A percentile compares a stretch with the other conserved stretches of the same genome.
Conservation (phyloP, 2,797 vertebrate species). For the Lophius americanus region DNA sequence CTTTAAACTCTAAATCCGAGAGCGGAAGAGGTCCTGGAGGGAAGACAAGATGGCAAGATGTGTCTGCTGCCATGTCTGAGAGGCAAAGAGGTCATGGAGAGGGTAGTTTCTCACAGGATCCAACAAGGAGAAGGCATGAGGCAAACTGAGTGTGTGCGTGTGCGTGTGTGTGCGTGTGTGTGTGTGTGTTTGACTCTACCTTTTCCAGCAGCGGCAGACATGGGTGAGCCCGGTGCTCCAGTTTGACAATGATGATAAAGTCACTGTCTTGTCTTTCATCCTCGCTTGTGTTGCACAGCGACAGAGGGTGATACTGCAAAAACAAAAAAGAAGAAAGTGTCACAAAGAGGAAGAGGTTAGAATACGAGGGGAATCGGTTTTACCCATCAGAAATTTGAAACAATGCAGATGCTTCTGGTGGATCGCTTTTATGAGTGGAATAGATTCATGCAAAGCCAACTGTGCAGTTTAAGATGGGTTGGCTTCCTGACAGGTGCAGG, state of each 20-base stretch:
- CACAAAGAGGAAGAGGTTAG: constrained; percentile 1
- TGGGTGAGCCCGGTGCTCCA: constrained; percentile 88
- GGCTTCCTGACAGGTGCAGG: too few relatives aligned
- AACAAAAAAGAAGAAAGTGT: constrained; percentile 4
- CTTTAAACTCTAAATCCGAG: constrained; percentile 66
- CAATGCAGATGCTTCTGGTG: background rate
- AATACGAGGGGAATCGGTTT: background rate
- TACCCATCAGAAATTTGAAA: background rate
- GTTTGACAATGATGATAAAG: constrained; percentile 97
- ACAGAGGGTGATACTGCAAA: constrained; percentile 93
- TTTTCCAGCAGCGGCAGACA: constrained; percentile 92
- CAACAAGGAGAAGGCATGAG: background rate
- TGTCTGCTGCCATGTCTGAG: constrained; percentile 45
- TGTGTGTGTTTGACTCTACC: constrained; percentile 73
- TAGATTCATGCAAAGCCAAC: background rate
- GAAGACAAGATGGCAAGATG: constrained; percentile 43
- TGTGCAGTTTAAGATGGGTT: too few relatives aligned
- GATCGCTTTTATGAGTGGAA: background rate
- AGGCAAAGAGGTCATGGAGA: constrained; percentile 43
- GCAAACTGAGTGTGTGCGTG: background rate
- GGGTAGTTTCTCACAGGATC: constrained; percentile 47
- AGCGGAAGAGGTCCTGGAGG: constrained; percentile 52
- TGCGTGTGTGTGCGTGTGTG: constrained; percentile 7
- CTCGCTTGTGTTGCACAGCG: constrained; percentile 97
- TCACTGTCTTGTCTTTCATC: constrained; percentile 90